These are phyloP conservation scores for Lasioglossum zephyrum DNA, from an alignment of 2,888 invertebrate genomes.

Conservation along the genomic window DNA sequence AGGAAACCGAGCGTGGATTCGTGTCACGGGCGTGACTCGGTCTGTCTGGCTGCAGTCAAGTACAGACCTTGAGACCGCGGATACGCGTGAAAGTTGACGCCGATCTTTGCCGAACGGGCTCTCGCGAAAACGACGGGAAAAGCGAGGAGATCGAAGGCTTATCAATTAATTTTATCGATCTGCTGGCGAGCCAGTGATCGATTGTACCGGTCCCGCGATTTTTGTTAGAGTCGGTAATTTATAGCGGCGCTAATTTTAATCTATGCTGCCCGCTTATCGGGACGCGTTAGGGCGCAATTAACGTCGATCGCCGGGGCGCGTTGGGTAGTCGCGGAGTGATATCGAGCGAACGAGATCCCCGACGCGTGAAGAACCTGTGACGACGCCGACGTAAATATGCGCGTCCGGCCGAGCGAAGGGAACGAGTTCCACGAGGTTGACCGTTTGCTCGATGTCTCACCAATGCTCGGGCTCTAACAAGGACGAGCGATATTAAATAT, in stretches of 20 bases:
- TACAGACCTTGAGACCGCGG: constrained; percentile 45
- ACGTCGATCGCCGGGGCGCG: constrained; percentile 24
- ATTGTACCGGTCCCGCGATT: constrained; percentile 6
- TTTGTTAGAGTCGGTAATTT: constrained; percentile 20
- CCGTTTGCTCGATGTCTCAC: constrained; percentile 26
- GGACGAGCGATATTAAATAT: constrained; percentile 77
- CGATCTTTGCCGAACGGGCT: constrained; percentile 24
- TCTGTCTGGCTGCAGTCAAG: constrained; percentile 40
- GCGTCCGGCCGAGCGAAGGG: constrained; percentile 2
- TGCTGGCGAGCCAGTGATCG: constrained; percentile 1
- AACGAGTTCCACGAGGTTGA: constrained; percentile 55
- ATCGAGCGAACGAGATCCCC: background rate
- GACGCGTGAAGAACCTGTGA: constrained; percentile 8
- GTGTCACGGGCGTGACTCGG: constrained; percentile 65
- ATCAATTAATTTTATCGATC: constrained; percentile 43
- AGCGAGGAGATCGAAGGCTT: background rate
- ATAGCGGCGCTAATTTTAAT: constrained; percentile 56
- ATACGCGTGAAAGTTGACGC: constrained; percentile 58
- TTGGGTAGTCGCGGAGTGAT: background rate
- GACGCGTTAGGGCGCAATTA: constrained; percentile 36
- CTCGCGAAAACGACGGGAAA: constrained; percentile 7
- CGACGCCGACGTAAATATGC: constrained; percentile 9
- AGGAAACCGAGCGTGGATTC: constrained; percentile 63
- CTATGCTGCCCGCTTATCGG: constrained; percentile 38
- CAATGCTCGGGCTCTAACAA: constrained; percentile 58